Evolutionary conservation across 1,140 invertebrate genomes (phyloP).

Genomic region (Anagrus nilaparvatae): DNA sequence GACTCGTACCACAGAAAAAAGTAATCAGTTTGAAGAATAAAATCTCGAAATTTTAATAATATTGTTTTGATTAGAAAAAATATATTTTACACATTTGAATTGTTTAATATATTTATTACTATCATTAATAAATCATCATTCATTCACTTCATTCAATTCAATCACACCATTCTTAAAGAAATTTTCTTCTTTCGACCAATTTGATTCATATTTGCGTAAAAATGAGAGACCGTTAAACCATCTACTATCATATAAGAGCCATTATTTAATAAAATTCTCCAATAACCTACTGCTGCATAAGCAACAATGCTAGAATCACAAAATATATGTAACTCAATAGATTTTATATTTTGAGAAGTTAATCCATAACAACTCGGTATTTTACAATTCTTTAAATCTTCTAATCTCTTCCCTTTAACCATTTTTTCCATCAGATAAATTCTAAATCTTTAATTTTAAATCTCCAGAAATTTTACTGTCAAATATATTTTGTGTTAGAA

Average conservation of each 20-base stretch:
- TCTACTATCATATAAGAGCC: background rate
- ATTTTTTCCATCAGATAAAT: background rate
- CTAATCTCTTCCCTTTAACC: background rate
- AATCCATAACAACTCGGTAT: background rate
- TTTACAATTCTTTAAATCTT: background rate
- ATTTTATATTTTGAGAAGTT: background rate
- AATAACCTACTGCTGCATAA: background rate
- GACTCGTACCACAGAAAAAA: background rate
- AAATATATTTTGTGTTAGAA: constrained; percentile 31
- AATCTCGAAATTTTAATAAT: background rate
- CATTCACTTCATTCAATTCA: no score
- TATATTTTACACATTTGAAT: background rate
- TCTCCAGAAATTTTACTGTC: constrained; percentile 10
- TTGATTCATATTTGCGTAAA: background rate
- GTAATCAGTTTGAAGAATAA: background rate
- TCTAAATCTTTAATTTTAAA: background rate
- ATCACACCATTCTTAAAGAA: background rate
- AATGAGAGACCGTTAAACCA: background rate
- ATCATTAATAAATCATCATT: no score
- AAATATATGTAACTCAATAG: background rate
- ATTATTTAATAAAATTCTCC: background rate
- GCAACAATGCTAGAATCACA: background rate
- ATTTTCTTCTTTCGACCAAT: background rate
- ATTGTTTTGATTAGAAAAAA: background rate
- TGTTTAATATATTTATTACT: background rate